Conservation (phyloP, 2,888 invertebrate species). For the Litoditis marina region DNA sequence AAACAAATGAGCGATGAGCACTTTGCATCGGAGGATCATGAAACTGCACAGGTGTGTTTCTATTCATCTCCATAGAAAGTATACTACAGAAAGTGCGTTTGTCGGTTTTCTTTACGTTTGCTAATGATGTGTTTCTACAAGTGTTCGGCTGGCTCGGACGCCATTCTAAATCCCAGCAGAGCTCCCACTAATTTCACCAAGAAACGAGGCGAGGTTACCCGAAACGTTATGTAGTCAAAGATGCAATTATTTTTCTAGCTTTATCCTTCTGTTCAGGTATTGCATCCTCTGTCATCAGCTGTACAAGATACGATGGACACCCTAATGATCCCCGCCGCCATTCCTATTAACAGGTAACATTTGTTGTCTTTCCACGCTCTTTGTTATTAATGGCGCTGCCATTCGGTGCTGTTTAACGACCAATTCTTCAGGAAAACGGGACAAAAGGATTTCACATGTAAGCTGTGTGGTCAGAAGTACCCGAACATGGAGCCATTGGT, state of each 20-base stretch:
- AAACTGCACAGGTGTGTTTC: constrained; percentile 29
- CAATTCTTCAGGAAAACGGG: background rate
- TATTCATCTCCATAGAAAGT: constrained; percentile 13
- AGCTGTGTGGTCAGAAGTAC: constrained; percentile 29
- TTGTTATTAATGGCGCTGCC: background rate
- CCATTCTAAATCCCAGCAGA: too few species aligned
- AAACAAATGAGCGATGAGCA: constrained; percentile 24
- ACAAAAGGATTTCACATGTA: constrained; percentile 23
- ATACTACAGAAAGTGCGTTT: too few species aligned
- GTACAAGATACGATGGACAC: constrained; percentile 11
- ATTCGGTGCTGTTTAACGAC: background rate
- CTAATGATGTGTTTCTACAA: too few species aligned
- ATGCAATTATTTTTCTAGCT: background rate
- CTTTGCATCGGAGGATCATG: constrained; percentile 43
- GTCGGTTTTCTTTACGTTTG: too few species aligned
- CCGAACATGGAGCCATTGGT: constrained; percentile 31
- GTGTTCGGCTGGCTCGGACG: too few species aligned
- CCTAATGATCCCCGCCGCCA: constrained; percentile 6
- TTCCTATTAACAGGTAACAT: constrained; percentile 8
- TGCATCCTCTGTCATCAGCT: constrained; percentile 12
- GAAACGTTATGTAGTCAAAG: too few species aligned
- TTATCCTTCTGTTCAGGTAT: background rate
- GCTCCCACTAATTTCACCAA: too few species aligned
- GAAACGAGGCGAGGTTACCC: too few species aligned
- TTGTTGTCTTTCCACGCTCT: background rate